phyloP scores from a whole-genome alignment of 92 coral and sea anemone species.

The Plumapathes pennacea region DNA sequence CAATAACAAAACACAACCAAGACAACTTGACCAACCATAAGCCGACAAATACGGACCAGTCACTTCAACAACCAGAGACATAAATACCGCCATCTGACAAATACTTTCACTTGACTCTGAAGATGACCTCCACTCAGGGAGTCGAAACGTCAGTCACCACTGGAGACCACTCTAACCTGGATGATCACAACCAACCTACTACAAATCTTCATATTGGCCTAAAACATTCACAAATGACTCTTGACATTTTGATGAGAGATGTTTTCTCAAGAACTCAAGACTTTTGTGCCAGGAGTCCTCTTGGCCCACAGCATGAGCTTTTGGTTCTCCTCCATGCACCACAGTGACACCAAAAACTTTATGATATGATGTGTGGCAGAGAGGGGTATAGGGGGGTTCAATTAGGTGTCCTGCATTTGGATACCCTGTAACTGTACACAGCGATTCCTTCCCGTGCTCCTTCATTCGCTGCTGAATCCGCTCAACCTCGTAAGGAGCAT shows the following conservation, averaged over 20 bases:
- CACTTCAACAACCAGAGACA: too few relatives aligned
- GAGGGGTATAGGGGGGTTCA: conserved; percentile 75
- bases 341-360: conserved; percentile 44
- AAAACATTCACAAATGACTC: too few relatives aligned
- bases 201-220: too few relatives aligned
- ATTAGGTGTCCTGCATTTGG: conserved; percentile 77
- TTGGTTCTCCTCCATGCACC: conserved; percentile 72
- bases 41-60: too few relatives aligned
- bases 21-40: too few relatives aligned
- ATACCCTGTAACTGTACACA: conserved; percentile 40
- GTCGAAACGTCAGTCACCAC: too few relatives aligned
- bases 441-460: conserved; percentile 42
- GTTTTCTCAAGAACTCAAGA: conserved; percentile 28
- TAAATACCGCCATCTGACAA: too few relatives aligned
- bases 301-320: conserved; percentile 51
- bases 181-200: too few relatives aligned
- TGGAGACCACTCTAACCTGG: too few relatives aligned
- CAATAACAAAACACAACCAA: too few relatives aligned
- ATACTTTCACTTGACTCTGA: too few relatives aligned
- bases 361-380: conserved; percentile 60
- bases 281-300: conserved; percentile 67
- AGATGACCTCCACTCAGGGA: too few relatives aligned
- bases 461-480: conserved; percentile 39
- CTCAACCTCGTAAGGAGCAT: conserved; percentile 47
- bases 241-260: neutral